Conservation (phyloP, 2,797 vertebrate species). For the Hylomyscus alleni region DNA sequence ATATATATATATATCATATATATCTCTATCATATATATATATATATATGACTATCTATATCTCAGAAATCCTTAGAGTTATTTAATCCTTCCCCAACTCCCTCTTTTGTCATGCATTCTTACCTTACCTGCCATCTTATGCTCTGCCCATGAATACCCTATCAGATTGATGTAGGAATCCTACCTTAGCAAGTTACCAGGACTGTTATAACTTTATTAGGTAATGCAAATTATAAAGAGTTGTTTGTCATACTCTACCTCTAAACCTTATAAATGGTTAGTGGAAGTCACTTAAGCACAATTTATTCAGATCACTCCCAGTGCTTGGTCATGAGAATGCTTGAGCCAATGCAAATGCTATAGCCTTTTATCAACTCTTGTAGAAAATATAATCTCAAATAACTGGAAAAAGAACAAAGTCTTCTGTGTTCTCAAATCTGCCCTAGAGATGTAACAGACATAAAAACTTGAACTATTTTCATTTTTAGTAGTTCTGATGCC, state of each 20-base stretch:
- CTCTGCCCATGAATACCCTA: background rate
- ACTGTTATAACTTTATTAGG: conserved; percentile 26
- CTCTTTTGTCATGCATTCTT: background rate
- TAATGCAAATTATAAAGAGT: background rate
- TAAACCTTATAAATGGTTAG: background rate
- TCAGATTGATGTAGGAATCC: background rate
- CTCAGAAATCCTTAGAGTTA: background rate
- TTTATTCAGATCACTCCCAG: background rate
- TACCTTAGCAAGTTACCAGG: conserved; percentile 8
- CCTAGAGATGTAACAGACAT: background rate
- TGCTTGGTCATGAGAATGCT: background rate
- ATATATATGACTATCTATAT: background rate
- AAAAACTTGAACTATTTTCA: background rate
- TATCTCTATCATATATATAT: too few relatives aligned
- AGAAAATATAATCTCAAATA: background rate
- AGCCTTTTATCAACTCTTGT: background rate
- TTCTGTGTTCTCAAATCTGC: background rate
- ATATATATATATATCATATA: too few relatives aligned
- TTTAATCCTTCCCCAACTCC: background rate
- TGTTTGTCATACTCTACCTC: background rate
- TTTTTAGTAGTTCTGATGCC: background rate
- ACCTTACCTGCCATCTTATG: background rate
- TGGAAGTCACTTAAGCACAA: background rate
- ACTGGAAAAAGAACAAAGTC: background rate
- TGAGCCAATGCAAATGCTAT: background rate